Conservation (phyloP, 2,113 vertebrate species). For the Phalacrocorax aristotelis region DNA sequence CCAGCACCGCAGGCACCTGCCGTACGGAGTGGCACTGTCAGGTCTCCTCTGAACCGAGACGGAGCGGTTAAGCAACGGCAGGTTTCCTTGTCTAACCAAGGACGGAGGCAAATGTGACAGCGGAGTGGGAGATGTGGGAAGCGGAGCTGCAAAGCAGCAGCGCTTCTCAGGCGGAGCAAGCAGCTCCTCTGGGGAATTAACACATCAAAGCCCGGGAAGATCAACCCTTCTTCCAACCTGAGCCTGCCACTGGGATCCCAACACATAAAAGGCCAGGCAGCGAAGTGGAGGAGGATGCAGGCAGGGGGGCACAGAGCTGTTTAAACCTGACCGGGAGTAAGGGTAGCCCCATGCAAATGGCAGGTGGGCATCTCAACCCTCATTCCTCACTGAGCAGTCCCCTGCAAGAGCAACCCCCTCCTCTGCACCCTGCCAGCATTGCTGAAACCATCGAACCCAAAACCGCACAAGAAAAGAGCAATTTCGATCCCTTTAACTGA, state of each 20-base stretch:
- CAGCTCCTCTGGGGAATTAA: conserved; percentile 48
- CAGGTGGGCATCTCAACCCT: background rate
- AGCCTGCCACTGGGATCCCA: background rate
- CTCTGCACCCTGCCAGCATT: background rate
- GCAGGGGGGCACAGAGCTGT: background rate
- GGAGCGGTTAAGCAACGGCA: background rate
- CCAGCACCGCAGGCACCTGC: background rate
- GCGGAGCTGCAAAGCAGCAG: background rate
- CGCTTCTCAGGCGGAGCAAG: conserved; percentile 21
- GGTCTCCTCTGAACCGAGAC: background rate
- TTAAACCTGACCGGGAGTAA: background rate
- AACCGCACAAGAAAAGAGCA: background rate
- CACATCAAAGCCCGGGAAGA: conserved; percentile 58
- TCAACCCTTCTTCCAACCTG: background rate
- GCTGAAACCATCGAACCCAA: background rate
- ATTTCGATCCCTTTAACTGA: background rate
- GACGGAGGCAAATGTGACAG: background rate
- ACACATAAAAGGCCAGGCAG: background rate
- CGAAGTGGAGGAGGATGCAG: background rate
- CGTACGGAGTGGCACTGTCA: background rate
- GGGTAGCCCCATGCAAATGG: background rate
- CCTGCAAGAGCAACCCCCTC: background rate
- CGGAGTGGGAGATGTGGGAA: background rate
- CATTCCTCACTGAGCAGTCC: background rate
- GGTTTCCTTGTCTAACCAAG: background rate